These are phyloP conservation scores for Plotosus lineatus DNA, from an alignment of 2,113 vertebrate species.

Conservation along the genomic window DNA sequence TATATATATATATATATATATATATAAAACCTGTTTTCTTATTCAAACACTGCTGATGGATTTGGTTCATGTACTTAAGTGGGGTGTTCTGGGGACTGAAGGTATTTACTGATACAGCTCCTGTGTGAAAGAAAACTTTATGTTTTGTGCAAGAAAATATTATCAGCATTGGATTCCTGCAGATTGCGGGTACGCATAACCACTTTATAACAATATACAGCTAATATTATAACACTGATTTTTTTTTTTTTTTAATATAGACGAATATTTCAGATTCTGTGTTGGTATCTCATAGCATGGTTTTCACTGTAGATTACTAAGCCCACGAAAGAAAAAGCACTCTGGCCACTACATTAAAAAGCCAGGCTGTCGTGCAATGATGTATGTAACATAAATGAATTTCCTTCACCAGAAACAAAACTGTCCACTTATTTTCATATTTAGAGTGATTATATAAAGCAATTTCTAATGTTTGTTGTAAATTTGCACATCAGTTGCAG, in stretches of 20 bases:
- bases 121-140: background rate
- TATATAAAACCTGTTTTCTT: conserved; percentile 2
- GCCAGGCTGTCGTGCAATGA: background rate
- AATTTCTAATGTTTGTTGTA: background rate
- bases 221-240: background rate
- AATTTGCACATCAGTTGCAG: background rate
- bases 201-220: background rate
- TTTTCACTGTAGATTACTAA: background rate
- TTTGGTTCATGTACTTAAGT: conserved; percentile 6
- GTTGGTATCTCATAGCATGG: background rate
- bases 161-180: background rate
- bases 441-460: background rate
- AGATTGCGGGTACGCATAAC: background rate
- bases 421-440: background rate
- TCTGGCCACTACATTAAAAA: background rate
- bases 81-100: background rate
- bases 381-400: background rate
- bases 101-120: background rate
- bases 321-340: background rate
- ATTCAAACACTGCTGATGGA: conserved; percentile 25
- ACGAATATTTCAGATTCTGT: background rate
- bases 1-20: too few relatives aligned
- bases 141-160: background rate
- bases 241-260: too few relatives aligned
- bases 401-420: background rate